These are phyloP conservation scores for Oncorhynchus keta DNA, from an alignment of 2,113 vertebrate genomes.

Conservation along the genomic window DNA sequence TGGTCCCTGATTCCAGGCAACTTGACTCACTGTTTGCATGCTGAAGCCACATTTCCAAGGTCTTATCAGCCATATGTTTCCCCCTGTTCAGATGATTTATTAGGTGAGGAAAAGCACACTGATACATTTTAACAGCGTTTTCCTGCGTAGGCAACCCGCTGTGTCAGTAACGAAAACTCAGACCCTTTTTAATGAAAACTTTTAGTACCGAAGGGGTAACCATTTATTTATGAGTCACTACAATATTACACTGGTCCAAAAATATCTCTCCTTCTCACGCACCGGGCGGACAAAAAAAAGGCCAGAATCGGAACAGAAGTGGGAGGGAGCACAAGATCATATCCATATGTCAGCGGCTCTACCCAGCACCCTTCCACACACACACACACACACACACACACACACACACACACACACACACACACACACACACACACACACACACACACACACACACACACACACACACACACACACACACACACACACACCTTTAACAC, in stretches of 20 bases:
- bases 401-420: too few relatives aligned
- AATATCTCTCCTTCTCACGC: constrained; percentile 92
- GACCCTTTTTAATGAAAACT: constrained; percentile 96
- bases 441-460: too few relatives aligned
- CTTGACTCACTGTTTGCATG: constrained; percentile 89
- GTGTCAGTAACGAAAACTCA: constrained; percentile 98
- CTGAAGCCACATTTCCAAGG: constrained; percentile 99
- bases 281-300: constrained; percentile 75
- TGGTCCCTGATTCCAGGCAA: constrained; percentile 95
- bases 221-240: constrained; percentile 96
- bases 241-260: constrained; percentile 86
- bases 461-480: too few relatives aligned
- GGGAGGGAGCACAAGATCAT: constrained; percentile 81
- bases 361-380: too few relatives aligned
- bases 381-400: too few relatives aligned
- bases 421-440: background rate
- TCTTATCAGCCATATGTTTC: constrained; percentile 99
- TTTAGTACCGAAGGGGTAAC: constrained; percentile 91
- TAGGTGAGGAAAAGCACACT: constrained; percentile 97
- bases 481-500: constrained; percentile 44
- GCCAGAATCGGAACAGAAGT: constrained; percentile 78
- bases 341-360: constrained; percentile 75
- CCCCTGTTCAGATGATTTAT: constrained; percentile 99
- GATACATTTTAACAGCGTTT: constrained; percentile 98
- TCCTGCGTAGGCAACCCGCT: constrained; percentile 94